Conservation (phyloP, 2,888 invertebrate species). For the Palloptera scutellata region DNA sequence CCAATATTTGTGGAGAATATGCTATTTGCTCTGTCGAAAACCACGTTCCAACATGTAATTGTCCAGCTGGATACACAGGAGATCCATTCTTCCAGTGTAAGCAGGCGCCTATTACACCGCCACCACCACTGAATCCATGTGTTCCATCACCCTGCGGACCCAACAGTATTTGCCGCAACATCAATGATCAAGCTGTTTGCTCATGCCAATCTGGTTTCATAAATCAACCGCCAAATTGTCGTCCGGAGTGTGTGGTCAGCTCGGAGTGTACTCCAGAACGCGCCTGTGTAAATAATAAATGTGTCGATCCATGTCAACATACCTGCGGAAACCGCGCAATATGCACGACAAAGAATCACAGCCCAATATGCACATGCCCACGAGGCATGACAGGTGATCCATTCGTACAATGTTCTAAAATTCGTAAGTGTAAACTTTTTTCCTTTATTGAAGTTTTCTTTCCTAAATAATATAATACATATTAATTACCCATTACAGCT, state of each 20-base stretch:
- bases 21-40: slow-evolving; percentile 82
- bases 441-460: not conserved
- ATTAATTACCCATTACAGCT: slow-evolving; percentile 34
- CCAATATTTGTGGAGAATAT: slow-evolving; percentile 81
- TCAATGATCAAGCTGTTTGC: slow-evolving; percentile 83
- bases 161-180: slow-evolving; percentile 83
- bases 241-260: slow-evolving; percentile 87
- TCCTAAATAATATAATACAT: slow-evolving; percentile 9
- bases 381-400: slow-evolving; percentile 88
- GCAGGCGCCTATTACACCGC: slow-evolving; percentile 64
- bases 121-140: slow-evolving; percentile 74
- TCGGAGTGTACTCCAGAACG: slow-evolving; percentile 83
- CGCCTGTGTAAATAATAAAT: slow-evolving; percentile 86
- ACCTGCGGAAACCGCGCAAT: slow-evolving; percentile 87
- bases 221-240: slow-evolving; percentile 81
- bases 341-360: slow-evolving; percentile 84
- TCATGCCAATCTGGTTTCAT: slow-evolving; percentile 82
- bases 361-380: slow-evolving; percentile 87
- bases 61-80: slow-evolving; percentile 78
- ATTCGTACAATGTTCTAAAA: slow-evolving; percentile 76
- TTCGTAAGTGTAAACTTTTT: slow-evolving; percentile 68
- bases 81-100: slow-evolving; percentile 84
- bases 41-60: slow-evolving; percentile 81
- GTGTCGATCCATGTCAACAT: slow-evolving; percentile 86
- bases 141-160: slow-evolving; percentile 87